Base-by-base conservation (phyloP, 2,113 vertebrate genomes). In the Lepisosteus osseus region DNA sequence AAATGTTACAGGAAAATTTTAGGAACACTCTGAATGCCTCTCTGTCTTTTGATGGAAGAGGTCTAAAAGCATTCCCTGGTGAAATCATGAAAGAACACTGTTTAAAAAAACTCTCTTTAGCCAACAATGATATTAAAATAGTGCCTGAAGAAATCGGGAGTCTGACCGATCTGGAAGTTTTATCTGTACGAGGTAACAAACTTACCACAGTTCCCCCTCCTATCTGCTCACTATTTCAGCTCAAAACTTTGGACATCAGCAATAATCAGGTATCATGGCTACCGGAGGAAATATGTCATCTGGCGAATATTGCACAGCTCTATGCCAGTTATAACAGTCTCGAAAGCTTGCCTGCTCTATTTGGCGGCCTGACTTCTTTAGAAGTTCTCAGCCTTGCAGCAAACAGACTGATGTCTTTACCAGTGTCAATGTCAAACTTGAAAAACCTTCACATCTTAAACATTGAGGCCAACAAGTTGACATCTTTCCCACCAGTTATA, bases 31-130 rank as follows among this genome's bases (percentile, higher is more conserved):
- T 6, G 47, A 51, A 51, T 51, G 80, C 9, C 74, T 88, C 41
- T 55, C 63, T 7, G 47, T 51, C 47, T 51, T 51, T 51, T 5
- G 47, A 51, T 9, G 47, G 47, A 9, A 54, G 65, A 2, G 79
- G 74, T 65, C 72, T 89, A 51, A 67, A 73, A 63, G 76, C 80
- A 71, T 69, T 86, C 15, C 82, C 87, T 63, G 61, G 67, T 13
- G 56, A 78, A 0, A 15, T 77, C 77, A 82, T 89, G 62, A 78
- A 76, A 73, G 68, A 6, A 3, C 72, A 72, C 64, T 65, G 73
- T 66, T 42, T 89, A 67, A 87, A 81, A 74, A 78, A 78, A 51
- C 76, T 91, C 6, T 79, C 82, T 67, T 82, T 90, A 54, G 71
- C 81, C 67, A 77, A 85, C 61, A 90, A 84, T 67, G 2, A 82